Evolutionary conservation across 2,113 vertebrate genomes (phyloP).

Genomic region (Cephalopholis sonnerati): DNA sequence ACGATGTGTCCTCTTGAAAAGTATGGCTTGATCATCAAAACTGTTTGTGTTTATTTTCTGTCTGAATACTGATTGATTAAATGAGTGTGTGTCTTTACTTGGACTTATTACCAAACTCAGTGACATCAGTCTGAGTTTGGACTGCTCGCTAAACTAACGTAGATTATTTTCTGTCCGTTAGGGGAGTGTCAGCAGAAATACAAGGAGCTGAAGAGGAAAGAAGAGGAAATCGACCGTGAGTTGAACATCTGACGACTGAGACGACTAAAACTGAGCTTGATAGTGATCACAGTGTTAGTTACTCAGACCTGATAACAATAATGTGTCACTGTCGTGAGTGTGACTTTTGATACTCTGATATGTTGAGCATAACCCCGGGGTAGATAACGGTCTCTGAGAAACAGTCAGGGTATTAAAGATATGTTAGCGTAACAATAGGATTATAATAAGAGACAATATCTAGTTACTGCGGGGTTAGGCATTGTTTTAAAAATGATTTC

Average conservation of each 20-base stretch:
- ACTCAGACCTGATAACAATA: not conserved
- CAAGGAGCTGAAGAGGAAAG: conserved; percentile 93
- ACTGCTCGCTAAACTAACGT: not conserved
- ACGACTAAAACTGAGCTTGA: not conserved
- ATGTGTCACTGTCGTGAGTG: no score
- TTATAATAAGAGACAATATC: not conserved
- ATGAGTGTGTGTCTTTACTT: not conserved
- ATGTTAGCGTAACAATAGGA: not conserved
- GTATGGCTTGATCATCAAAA: no score
- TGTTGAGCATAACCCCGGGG: not conserved
- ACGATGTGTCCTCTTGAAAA: no score
- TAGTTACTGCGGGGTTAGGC: not conserved
- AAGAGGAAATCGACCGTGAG: conserved; percentile 96
- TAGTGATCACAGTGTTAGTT: not conserved
- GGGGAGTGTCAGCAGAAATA: conserved; percentile 95
- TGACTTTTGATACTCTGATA: not conserved
- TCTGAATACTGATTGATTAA: no score
- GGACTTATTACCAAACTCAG: not conserved
- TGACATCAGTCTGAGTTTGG: not conserved
- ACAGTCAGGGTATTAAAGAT: not conserved
- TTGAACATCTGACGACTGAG: conserved; percentile 28
- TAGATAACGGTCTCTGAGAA: not conserved
- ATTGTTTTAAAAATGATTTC: not conserved
- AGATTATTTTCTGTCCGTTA: conserved; percentile 63
- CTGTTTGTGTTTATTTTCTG: no score